phyloP scores from a whole-genome alignment of 1,140 invertebrate genomes.

The Listronotus bonariensis region DNA sequence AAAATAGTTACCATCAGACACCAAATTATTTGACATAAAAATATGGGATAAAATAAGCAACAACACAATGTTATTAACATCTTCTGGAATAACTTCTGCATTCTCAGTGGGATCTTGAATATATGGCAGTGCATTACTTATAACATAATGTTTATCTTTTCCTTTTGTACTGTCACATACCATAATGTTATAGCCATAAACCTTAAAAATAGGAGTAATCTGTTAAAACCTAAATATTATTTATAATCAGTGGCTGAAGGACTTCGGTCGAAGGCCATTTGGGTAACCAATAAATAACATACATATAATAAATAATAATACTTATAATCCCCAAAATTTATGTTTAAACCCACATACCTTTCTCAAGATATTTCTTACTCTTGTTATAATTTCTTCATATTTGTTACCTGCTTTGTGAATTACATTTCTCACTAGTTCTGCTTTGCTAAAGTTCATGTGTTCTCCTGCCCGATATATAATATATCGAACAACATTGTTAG shows the following conservation, averaged over 20 bases:
- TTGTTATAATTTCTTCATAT: slow-evolving; percentile 40
- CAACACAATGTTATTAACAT: slow-evolving; percentile 43
- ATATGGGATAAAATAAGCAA: slow-evolving; percentile 46
- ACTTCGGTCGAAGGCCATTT: too few species aligned
- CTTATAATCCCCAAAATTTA: too few species aligned
- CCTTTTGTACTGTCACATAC: slow-evolving; percentile 34
- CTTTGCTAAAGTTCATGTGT: slow-evolving; percentile 37
- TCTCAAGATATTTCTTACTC: slow-evolving; percentile 35
- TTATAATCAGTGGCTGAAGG: too few species aligned
- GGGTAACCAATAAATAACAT: too few species aligned
- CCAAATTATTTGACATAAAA: slow-evolving; percentile 44
- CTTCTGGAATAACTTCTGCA: slow-evolving; percentile 29
- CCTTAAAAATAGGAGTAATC: slow-evolving; percentile 35
- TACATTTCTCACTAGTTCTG: slow-evolving; percentile 43
- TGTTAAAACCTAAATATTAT: slow-evolving; percentile 16
- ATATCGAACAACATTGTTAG: slow-evolving; percentile 43
- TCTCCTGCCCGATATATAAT: slow-evolving; percentile 40
- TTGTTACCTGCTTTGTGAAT: slow-evolving; percentile 29
- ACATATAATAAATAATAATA: too few species aligned
- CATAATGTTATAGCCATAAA: slow-evolving; percentile 47
- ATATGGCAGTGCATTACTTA: slow-evolving; percentile 41
- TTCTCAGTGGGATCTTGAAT: slow-evolving; percentile 33
- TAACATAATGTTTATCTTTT: slow-evolving; percentile 39
- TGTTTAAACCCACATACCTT: slow-evolving; percentile 25
- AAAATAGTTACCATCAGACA: slow-evolving; percentile 40